Percentiles rank a stretch among this genome's conserved stretches.
Evolutionary conservation across 2,888 invertebrate genomes (phyloP).

Genomic region (Ypsolopha sequella): DNA sequence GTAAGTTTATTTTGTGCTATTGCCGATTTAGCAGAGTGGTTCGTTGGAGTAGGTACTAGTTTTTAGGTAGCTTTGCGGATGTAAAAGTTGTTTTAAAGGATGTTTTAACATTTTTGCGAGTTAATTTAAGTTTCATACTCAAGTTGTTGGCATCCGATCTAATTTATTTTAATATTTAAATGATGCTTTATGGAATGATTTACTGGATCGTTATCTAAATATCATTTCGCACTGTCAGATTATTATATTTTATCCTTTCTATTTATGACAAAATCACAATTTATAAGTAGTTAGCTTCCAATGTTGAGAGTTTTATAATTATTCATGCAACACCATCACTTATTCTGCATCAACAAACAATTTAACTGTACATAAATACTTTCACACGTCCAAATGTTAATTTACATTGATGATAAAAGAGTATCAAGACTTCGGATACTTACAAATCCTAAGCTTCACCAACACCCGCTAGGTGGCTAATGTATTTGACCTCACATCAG

Average conservation of each 20-base stretch:
- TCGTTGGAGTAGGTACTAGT: too few species aligned
- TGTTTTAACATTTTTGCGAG: not conserved
- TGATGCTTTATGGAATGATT: too few species aligned
- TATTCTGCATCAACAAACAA: too few species aligned
- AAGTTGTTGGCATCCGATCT: not conserved
- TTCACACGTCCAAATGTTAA: not conserved
- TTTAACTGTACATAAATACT: not conserved
- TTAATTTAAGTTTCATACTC: not conserved
- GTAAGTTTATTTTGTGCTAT: not conserved
- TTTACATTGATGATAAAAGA: not conserved
- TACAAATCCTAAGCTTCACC: not conserved
- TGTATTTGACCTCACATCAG: constrained; percentile 60
- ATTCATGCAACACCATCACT: too few species aligned
- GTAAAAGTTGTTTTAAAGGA: not conserved
- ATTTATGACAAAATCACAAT: too few species aligned
- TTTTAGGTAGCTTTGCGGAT: not conserved
- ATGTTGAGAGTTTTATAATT: too few species aligned
- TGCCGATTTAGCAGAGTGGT: too few species aligned
- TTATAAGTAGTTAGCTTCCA: too few species aligned
- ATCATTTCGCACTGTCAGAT: too few species aligned
- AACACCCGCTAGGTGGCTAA: constrained; percentile 62
- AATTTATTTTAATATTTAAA: not conserved
- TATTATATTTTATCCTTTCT: too few species aligned
- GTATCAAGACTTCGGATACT: not conserved
- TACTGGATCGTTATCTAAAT: too few species aligned